Evolutionary conservation across 1,140 invertebrate species (phyloP), one percentile per base, ranked within the genome.

Genomic region (Chlorops oryzae): DNA sequence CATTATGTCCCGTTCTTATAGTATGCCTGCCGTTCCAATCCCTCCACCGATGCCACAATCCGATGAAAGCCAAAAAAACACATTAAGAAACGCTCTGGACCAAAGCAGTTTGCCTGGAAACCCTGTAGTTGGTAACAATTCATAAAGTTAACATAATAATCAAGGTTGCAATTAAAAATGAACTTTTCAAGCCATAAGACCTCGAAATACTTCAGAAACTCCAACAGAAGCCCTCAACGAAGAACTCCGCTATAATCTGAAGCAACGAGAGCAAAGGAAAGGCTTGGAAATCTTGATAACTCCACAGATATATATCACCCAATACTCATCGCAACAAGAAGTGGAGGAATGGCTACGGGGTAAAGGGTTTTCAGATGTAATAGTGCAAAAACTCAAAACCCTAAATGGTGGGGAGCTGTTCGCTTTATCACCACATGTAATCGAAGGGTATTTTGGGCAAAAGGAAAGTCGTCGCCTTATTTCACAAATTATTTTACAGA

Each of bases 401-500:
- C 75, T 87, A 52, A 77, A 77, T 28, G 89, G 87, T 0, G 74
- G 79, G 47, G 81, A 88, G 59, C 62, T 92, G 38, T 88, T 92
- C 63, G 74, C 73, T 5, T 71, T 89, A 15, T 78, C 78, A 1
- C 76, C 77, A 17, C 55, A 72, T 38, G 80, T 87, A 57, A 72
- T 89, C 25, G 84, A 88, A 55, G 77, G 80, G 27, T 78, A 82
- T 55, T 84, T 83, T 57, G 87, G 85, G 0, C 59, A 72, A 5
- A 74, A 80, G 24, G 87, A 90, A 63, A 88, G 87, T 35, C 76
- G 78, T 52, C 76, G 85, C 5, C 76, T 92, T 5, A 80, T 83
- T 58, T 85, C 83, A 34, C 86, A 89, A 63, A 74, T 92, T 20
- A 81, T 82, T 2, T 76, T 90, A 44, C 87, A 88, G 61, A 78